Conservation (phyloP, 2,888 invertebrate genomes). For the Eurytoma adleriae region DNA sequence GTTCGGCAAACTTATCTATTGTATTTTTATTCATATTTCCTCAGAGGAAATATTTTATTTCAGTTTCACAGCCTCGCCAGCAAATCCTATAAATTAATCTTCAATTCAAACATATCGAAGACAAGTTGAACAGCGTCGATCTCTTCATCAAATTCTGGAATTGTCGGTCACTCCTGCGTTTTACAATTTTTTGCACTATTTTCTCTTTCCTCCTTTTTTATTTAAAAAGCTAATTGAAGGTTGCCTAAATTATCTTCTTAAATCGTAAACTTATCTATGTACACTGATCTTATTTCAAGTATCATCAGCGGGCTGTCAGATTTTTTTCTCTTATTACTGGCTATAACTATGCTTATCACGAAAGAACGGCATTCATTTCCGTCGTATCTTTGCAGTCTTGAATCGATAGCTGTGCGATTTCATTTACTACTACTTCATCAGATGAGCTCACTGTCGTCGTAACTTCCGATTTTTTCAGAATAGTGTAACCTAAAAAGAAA, state of each 20-base stretch:
- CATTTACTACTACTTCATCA: slow-evolving; percentile 65
- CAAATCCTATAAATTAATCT: slow-evolving; percentile 55
- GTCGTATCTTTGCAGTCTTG: slow-evolving; percentile 69
- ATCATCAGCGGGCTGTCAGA: slow-evolving; percentile 53
- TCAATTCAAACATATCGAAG: slow-evolving; percentile 48
- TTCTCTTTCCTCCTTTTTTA: slow-evolving; percentile 19
- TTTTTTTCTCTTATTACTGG: slow-evolving; percentile 52
- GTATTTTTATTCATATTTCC: slow-evolving; percentile 47
- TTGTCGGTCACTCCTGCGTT: slow-evolving; percentile 28
- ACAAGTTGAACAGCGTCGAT: slow-evolving; percentile 26
- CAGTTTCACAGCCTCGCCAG: slow-evolving; percentile 60
- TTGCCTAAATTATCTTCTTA: slow-evolving; percentile 52
- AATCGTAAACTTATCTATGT: slow-evolving; percentile 55
- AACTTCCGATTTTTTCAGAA: slow-evolving; percentile 67
- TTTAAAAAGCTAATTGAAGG: slow-evolving; percentile 42
- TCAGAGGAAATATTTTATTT: slow-evolving; percentile 51
- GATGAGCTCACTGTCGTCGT: slow-evolving; percentile 50
- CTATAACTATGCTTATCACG: slow-evolving; percentile 69
- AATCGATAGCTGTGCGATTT: slow-evolving; percentile 69
- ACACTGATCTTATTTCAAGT: slow-evolving; percentile 57
- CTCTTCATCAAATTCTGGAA: slow-evolving; percentile 33
- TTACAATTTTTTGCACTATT: slow-evolving; percentile 24
- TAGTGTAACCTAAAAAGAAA: slow-evolving; percentile 65
- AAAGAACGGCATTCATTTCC: slow-evolving; percentile 67
- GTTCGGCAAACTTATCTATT: slow-evolving; percentile 52